Conservation (phyloP, 2,113 vertebrate genomes). For the Saguinus imperator region DNA sequence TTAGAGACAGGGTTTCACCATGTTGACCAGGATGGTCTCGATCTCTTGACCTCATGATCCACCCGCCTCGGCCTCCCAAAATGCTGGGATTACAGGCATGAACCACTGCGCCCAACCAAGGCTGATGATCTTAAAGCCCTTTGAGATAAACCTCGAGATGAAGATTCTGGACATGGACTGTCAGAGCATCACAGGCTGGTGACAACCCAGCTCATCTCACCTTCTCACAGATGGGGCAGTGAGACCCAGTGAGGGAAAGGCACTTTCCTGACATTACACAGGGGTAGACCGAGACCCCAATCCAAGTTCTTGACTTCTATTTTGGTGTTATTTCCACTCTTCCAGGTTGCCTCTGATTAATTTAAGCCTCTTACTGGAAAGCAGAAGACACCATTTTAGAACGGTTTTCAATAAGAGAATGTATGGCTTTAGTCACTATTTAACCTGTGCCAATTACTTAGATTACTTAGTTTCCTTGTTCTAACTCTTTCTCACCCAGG, state of each 20-base stretch:
- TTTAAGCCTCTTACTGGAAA: slow-evolving; percentile 35
- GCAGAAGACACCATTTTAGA: slow-evolving; percentile 20
- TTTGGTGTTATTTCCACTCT: background rate
- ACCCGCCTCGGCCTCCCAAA: no score
- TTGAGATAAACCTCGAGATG: background rate
- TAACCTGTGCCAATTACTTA: background rate
- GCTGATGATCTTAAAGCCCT: background rate
- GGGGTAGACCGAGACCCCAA: background rate
- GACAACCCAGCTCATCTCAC: background rate
- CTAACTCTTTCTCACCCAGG: background rate
- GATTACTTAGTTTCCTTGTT: background rate
- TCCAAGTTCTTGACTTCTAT: background rate
- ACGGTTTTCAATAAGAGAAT: background rate
- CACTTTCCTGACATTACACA: background rate
- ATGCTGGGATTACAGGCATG: no score
- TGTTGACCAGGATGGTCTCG: no score
- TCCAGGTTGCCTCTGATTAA: background rate
- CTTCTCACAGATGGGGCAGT: background rate
- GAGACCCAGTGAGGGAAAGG: background rate
- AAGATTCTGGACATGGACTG: background rate
- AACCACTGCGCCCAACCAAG: background rate
- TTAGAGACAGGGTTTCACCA: no score
- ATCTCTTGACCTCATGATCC: no score
- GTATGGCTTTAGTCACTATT: background rate
- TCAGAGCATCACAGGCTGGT: background rate